These are phyloP conservation scores for Callitettix versicolor DNA, from an alignment of 1,140 invertebrate genomes.

Conservation along the genomic window DNA sequence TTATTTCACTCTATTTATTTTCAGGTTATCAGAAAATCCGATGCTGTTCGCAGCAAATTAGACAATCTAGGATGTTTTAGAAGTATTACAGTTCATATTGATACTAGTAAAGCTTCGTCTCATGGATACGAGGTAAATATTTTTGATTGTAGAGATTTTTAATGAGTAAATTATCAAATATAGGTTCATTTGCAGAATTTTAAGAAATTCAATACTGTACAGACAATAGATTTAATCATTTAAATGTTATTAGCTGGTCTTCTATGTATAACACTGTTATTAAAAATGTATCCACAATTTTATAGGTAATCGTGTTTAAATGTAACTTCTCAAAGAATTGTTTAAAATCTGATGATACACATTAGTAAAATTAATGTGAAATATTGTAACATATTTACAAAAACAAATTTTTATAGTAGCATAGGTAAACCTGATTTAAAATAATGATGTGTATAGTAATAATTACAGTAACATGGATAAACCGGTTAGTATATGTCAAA, in stretches of 20 bases:
- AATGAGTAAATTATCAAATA: neutral
- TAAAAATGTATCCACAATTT: neutral
- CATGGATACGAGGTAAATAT: constrained; percentile 63
- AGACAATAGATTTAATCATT: too few relatives aligned
- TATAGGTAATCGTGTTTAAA: neutral
- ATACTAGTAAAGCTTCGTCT: constrained; percentile 61
- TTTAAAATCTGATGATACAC: too few relatives aligned
- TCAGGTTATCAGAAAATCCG: constrained; percentile 25
- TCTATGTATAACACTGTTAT: neutral
- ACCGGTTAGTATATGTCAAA: too few relatives aligned
- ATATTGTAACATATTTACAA: too few relatives aligned
- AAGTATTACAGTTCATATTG: constrained; percentile 67
- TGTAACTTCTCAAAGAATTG: neutral
- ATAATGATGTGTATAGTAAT: too few relatives aligned
- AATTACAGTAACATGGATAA: too few relatives aligned
- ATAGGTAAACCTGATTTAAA: too few relatives aligned
- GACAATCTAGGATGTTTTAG: constrained; percentile 73
- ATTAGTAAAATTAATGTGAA: too few relatives aligned
- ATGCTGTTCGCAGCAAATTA: constrained; percentile 52
- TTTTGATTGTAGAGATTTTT: too few relatives aligned
- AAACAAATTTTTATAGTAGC: too few relatives aligned
- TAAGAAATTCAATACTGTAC: neutral
- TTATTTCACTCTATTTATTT: too few relatives aligned
- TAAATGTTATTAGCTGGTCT: too few relatives aligned
- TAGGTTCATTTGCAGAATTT: neutral